Conservation (phyloP, 2,797 vertebrate species). For the Crocodylus rhombifer region DNA sequence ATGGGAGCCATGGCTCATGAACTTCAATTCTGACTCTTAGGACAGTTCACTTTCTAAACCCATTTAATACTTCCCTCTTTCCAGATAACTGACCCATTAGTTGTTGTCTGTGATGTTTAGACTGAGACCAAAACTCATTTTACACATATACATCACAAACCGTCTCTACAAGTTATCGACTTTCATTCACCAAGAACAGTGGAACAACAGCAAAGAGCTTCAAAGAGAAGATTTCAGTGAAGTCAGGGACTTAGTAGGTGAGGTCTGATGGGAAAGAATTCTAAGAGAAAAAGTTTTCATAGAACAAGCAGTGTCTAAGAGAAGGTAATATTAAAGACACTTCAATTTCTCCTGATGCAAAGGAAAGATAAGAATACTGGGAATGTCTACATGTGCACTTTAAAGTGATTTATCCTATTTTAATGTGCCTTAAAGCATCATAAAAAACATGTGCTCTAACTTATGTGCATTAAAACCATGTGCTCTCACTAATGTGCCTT, state of each 20-base stretch:
- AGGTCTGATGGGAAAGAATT: too few relatives aligned
- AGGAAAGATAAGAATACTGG: too few relatives aligned
- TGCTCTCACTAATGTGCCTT: too few relatives aligned
- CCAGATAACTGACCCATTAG: not conserved
- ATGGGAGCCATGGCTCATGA: not conserved
- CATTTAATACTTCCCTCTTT: not conserved
- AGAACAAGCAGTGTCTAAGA: too few relatives aligned
- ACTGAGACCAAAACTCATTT: not conserved
- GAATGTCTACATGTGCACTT: too few relatives aligned
- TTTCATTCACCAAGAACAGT: not conserved
- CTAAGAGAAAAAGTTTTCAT: too few relatives aligned
- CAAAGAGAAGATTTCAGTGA: constrained; percentile 31
- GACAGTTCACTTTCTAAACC: not conserved
- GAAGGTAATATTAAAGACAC: too few relatives aligned
- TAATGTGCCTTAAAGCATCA: too few relatives aligned
- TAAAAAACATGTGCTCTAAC: too few relatives aligned
- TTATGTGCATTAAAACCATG: too few relatives aligned
- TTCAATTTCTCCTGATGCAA: too few relatives aligned
- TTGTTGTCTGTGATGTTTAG: not conserved
- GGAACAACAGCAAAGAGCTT: constrained; percentile 31
- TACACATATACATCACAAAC: not conserved
- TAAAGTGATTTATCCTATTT: too few relatives aligned
- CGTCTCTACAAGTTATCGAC: not conserved
- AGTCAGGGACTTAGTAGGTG: not conserved
- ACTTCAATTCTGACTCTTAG: not conserved